Evolutionary conservation across 2,797 vertebrate genomes (phyloP), one percentile per base, ranked within the genome.

Genomic region (Lepus townsendii): DNA sequence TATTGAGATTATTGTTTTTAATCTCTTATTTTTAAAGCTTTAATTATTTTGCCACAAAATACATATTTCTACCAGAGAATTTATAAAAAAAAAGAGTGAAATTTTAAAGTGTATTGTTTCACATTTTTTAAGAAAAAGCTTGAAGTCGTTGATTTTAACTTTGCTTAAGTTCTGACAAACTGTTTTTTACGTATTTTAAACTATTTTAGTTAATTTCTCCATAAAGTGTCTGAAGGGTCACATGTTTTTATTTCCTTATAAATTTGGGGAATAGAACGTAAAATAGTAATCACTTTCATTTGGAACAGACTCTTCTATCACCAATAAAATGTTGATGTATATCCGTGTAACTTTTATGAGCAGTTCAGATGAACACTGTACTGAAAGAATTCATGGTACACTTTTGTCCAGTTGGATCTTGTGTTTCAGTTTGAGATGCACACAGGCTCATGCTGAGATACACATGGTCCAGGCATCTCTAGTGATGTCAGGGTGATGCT

Each of bases 181-280:
- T 2, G 27, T 88, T 83, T 97, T 95, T 93, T 93, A 88, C 4
- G 57, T 88, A 52, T 82, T 78, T 89, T 94, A 84, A 95, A 76
- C 16, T 79, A 65, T 75, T 96, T 96, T 80, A 83, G 72, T 86
- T 95, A 91, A 85, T 90, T 92, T 95, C 50, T 66, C 69, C 30
- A 80, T 82, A 85, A 90, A 95, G 86, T 90, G 9, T 93, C 54
- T 86, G 73, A 68, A 73, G 42, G 75, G 50, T 85, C 62, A 88
- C 60, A 79, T n/a, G 22, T 88, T 89, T 96, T 97, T 90, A 91
- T 93, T 90, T 91, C 75, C 68, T 89, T 96, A 79, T 93, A 95
- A 90, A 95, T 95, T 93, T 94, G 50, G 72, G 75, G 42, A 93
- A 95, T 93, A 93, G 60, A 93, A 69, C 72, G 94, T 96, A 85